A percentile compares a stretch with the other conserved stretches of the same genome.
Evolutionary conservation across 2,888 invertebrate genomes (phyloP).

Genomic region (Bruchidius siliquastri): DNA sequence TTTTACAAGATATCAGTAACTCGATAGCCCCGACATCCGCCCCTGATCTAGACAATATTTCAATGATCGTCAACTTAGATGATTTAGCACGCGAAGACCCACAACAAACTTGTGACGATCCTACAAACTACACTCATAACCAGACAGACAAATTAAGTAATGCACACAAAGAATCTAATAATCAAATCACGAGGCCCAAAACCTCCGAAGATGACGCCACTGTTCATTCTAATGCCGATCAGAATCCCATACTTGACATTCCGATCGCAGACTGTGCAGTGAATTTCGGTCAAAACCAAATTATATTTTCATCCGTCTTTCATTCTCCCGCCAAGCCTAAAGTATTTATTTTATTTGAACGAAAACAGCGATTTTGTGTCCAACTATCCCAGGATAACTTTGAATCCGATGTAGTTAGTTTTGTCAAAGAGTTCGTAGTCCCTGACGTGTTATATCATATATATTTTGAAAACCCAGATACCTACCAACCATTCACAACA

Average conservation of each 20-base stretch:
- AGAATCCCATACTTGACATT: constrained; percentile 11
- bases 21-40: neutral
- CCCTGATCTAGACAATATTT: constrained; percentile 2
- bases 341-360: constrained; percentile 12
- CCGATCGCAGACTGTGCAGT: constrained; percentile 14
- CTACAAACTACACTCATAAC: neutral
- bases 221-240: constrained; percentile 12
- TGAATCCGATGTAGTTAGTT: constrained; percentile 14
- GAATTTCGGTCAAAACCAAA: constrained; percentile 18
- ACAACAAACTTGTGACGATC: neutral
- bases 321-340: constrained; percentile 13
- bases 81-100: neutral
- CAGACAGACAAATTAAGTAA: neutral
- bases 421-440: constrained; percentile 13
- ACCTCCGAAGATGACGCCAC: neutral
- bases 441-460: constrained; percentile 13
- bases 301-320: constrained; percentile 10
- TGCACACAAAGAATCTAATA: neutral
- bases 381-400: constrained; percentile 18
- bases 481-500: constrained; percentile 12
- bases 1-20: neutral
- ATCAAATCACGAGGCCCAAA: neutral
- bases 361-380: constrained; percentile 12
- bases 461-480: constrained; percentile 14
- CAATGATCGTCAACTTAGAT: neutral